These are phyloP conservation scores for Microcebus murinus DNA, from an alignment of 2,113 vertebrate species.

Conservation along the genomic window DNA sequence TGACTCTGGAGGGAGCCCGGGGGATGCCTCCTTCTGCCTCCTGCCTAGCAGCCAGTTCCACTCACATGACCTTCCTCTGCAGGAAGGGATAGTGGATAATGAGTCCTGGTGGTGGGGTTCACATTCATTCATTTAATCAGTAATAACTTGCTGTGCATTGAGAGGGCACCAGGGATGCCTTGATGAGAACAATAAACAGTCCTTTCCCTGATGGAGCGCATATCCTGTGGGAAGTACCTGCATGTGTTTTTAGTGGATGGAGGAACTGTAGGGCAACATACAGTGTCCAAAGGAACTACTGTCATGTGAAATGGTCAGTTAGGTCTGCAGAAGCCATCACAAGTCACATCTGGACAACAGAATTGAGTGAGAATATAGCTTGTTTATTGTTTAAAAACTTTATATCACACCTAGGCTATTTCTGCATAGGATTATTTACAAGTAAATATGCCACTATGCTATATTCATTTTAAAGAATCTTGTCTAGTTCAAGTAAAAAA, in stretches of 20 bases:
- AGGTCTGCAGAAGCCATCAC: neutral
- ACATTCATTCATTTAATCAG: neutral
- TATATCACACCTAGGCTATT: neutral
- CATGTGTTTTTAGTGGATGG: neutral
- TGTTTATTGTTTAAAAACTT: neutral
- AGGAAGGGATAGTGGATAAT: too few relatives aligned
- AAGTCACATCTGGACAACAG: neutral
- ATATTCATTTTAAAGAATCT: neutral
- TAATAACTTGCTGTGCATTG: neutral
- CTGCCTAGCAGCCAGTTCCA: neutral
- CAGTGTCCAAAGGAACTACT: neutral
- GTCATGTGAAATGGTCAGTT: neutral
- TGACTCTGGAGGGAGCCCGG: neutral
- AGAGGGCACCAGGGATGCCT: neutral
- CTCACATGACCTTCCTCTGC: neutral
- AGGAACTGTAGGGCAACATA: neutral
- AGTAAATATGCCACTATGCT: neutral
- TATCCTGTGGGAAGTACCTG: neutral
- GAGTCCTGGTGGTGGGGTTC: neutral
- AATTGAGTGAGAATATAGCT: neutral
- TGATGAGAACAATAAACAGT: neutral
- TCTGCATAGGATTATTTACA: neutral
- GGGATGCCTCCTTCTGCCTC: neutral
- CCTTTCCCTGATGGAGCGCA: neutral
- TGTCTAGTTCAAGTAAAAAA: neutral